Conservation (phyloP, 1,140 invertebrate species). For the Pissodes strobi region DNA sequence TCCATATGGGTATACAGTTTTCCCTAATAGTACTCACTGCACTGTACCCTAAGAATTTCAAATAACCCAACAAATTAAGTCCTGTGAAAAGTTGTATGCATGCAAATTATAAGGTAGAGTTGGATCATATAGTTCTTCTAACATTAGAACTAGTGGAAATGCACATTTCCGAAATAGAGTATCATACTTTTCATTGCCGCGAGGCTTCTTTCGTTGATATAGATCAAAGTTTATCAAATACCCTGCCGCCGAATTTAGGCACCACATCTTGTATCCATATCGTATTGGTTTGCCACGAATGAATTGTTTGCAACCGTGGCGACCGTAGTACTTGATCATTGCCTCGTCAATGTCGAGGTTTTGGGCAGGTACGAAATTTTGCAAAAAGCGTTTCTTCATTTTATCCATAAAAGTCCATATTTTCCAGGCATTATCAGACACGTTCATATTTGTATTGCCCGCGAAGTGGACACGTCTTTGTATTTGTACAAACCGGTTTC, state of each 20-base stretch:
- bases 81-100: constrained; percentile 41
- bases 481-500: constrained; percentile 49
- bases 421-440: constrained; percentile 27
- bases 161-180: constrained; percentile 36
- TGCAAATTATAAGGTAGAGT: constrained; percentile 34
- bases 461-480: constrained; percentile 45
- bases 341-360: constrained; percentile 25
- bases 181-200: constrained; percentile 32
- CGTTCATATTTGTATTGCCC: constrained; percentile 31
- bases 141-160: constrained; percentile 36
- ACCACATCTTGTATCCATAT: constrained; percentile 38
- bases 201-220: constrained; percentile 44
- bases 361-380: constrained; percentile 6
- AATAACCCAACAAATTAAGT: constrained; percentile 19
- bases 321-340: constrained; percentile 41
- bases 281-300: constrained; percentile 37
- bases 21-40: constrained; percentile 40
- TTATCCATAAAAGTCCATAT: constrained; percentile 11
- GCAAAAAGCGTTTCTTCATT: constrained; percentile 17
- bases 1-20: constrained; percentile 35
- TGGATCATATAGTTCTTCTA: constrained; percentile 27
- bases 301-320: constrained; percentile 41
- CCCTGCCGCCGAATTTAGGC: constrained; percentile 4
- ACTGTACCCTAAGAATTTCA: constrained; percentile 30
- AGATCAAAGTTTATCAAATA: constrained; percentile 32